Evolutionary conservation across 1,140 invertebrate species (phyloP), one percentile per base, ranked within the genome.

Genomic region (Oedothorax gibbosus): DNA sequence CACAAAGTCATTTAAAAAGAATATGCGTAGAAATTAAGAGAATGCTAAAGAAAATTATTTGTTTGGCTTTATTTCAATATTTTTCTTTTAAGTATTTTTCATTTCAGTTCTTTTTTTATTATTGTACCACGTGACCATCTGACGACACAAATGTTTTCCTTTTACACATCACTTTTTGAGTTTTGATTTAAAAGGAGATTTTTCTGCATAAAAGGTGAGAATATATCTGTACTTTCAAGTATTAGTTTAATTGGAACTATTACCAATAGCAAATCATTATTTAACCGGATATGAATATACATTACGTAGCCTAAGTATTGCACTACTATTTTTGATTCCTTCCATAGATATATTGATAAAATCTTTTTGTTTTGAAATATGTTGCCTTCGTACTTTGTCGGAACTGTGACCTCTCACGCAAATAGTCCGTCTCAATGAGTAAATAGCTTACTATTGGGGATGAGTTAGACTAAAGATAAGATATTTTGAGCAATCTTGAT

Each of bases 141-240:
- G 76, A 68, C 76, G 76, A 79, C 76, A 65, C 49, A 79, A 79
- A 66, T 79, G 76, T 79, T 79, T 77, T 66, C 64, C 62, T 79
- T 79, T 50, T 50, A 35, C 76, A 79, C 76, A 79, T 79, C 76
- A 79, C 18, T 54, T 79, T 79, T 68, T 79, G 76, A 79, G 18
- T 75, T 75, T 57, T 56, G 50, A 53, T 7, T 50, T 14, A 53
- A 79, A 53, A 9, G 53, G 68, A 54, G 11, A 21, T 71, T 49
- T 51, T 35, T 35, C 35, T 2, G 35, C 35, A 35, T 35, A 35
- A 53, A 71, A 71, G 68, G 68, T 71, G 68, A 71, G 68, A 49
- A 12, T 0, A 35, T 35, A 2, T 35, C 35, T 35, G 35, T 35
- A 2, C 5, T 5, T 35, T 5, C 35, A 35, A 35, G 35, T 35